These are phyloP conservation scores for Prolemur simus DNA, from an alignment of 2,113 vertebrate species.

Conservation along the genomic window DNA sequence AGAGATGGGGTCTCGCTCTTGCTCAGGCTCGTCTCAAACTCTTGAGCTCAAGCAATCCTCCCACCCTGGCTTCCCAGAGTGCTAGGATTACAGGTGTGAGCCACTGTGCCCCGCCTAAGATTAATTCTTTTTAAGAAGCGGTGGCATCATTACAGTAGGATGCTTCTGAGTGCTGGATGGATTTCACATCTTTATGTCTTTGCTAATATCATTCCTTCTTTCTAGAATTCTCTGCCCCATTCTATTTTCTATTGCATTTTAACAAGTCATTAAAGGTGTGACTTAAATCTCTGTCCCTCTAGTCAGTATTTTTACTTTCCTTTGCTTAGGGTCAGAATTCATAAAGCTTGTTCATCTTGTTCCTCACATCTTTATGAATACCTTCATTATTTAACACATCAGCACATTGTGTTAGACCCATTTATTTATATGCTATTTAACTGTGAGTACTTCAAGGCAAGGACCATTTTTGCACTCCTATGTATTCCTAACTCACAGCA, in stretches of 20 bases:
- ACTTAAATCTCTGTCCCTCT: neutral
- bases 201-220: neutral
- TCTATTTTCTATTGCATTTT: neutral
- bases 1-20: no score
- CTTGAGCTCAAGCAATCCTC: no score
- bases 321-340: neutral
- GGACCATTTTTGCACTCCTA: neutral
- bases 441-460: neutral
- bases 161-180: neutral
- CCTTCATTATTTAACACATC: neutral
- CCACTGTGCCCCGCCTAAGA: no score
- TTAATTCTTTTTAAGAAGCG: neutral
- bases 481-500: neutral
- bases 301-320: neutral
- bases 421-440: neutral
- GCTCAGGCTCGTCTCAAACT: no score
- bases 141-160: neutral
- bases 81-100: no score
- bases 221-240: neutral
- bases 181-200: neutral
- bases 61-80: no score
- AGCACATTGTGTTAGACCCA: neutral
- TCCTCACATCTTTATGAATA: neutral
- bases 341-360: neutral
- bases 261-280: neutral